A percentile compares a stretch with the other conserved stretches of the same genome.
Evolutionary conservation across 2,113 vertebrate genomes (phyloP).

Genomic region (Philantomba maxwellii): DNA sequence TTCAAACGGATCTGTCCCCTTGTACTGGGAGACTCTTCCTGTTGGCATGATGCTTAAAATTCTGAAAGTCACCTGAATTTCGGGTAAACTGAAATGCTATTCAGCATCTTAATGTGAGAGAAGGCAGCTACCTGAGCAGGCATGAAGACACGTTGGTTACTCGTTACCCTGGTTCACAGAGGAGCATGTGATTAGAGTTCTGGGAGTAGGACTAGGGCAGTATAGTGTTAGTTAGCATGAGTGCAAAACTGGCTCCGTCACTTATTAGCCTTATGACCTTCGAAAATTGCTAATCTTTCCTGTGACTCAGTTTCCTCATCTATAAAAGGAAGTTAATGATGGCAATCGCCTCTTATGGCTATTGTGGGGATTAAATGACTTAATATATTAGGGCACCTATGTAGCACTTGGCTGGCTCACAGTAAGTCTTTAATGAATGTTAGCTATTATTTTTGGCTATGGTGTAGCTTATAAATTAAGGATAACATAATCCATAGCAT

Average conservation of each 20-base stretch:
- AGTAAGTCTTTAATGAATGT: background rate
- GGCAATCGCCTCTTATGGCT: background rate
- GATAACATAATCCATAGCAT: background rate
- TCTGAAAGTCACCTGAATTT: background rate
- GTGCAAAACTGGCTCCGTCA: background rate
- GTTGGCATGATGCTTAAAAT: background rate
- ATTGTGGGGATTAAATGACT: background rate
- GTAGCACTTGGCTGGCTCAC: background rate
- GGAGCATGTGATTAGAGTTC: background rate
- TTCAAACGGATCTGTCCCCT: background rate
- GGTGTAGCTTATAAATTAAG: background rate
- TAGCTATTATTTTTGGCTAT: background rate
- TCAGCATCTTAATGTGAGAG: background rate
- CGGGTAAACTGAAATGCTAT: background rate
- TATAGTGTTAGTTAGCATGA: background rate
- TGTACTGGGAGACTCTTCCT: background rate
- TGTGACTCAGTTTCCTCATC: background rate
- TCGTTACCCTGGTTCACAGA: background rate
- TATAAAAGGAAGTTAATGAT: background rate
- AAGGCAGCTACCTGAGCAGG: background rate
- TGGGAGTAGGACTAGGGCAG: background rate
- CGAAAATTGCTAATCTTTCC: background rate
- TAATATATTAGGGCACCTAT: background rate
- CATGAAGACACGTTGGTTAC: background rate
- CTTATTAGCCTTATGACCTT: background rate